Percentiles rank a stretch among this genome's conserved stretches.
Conservation (phyloP, 2,888 invertebrate species). For the Drosophila meridionalis region DNA sequence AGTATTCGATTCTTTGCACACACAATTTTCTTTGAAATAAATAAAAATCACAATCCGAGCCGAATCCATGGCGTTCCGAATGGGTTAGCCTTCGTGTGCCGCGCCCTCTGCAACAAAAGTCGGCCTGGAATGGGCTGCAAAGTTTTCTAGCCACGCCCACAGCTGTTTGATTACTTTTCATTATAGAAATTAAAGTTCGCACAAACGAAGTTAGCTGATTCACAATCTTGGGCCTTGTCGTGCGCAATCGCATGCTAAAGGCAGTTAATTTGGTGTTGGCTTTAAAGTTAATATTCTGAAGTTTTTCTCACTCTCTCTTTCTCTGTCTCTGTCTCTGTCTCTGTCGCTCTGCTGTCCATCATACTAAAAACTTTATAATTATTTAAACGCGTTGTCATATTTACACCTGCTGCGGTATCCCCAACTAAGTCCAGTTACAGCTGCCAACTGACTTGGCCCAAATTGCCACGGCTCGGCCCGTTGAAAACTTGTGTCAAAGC, state of each 20-base stretch:
- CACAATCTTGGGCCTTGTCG: not conserved
- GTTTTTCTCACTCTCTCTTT: not conserved
- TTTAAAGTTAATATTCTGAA: constrained; percentile 6
- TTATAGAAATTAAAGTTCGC: not conserved
- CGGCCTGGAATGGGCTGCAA: not conserved
- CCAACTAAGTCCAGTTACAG: constrained; percentile 21
- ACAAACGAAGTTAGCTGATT: constrained; percentile 2
- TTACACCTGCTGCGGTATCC: constrained; percentile 42
- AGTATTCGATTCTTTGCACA: not conserved
- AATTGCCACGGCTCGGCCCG: constrained; percentile 22
- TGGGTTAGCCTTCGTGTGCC: not conserved
- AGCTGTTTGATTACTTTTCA: constrained; percentile 7
- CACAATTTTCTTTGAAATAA: not conserved
- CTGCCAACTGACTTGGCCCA: constrained; percentile 22
- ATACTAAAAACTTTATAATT: constrained; percentile 21
- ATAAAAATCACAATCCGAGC: not conserved
- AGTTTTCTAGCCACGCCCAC: constrained; percentile 8
- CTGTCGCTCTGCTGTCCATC: not conserved
- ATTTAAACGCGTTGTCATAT: constrained; percentile 29
- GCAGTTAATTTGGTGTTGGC: constrained; percentile 10
- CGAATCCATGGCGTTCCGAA: not conserved
- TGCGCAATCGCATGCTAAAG: not conserved
- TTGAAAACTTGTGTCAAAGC: constrained; percentile 43
- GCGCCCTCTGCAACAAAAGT: too few species aligned
- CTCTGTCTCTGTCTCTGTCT: not conserved